Evolutionary conservation across 1,140 invertebrate species (phyloP).

Genomic region (Apis laboriosa): DNA sequence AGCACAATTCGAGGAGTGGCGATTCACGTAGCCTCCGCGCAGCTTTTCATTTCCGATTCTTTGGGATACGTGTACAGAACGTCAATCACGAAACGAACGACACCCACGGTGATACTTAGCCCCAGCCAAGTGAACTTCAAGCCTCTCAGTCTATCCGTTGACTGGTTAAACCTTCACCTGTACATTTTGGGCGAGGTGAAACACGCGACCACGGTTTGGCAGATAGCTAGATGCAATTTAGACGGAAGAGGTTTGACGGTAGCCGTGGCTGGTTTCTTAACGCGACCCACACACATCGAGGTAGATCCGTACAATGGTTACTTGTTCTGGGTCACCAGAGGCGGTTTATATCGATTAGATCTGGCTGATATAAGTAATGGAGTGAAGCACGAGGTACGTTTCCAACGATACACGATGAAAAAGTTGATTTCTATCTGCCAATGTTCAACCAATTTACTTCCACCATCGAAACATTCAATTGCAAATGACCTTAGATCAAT

Average conservation of each 20-base stretch:
- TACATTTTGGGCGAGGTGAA: slow-evolving; percentile 88
- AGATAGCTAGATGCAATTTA: slow-evolving; percentile 88
- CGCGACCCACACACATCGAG: slow-evolving; percentile 88
- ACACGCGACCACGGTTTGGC: slow-evolving; percentile 83
- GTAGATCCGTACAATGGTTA: slow-evolving; percentile 96
- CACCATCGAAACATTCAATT: neutral
- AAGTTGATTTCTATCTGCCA: too few species aligned
- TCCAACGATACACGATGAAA: neutral
- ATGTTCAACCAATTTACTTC: too few species aligned
- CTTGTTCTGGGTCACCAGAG: slow-evolving; percentile 88
- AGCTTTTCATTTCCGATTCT: slow-evolving; percentile 89
- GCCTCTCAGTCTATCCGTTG: slow-evolving; percentile 87
- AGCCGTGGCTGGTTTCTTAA: slow-evolving; percentile 85
- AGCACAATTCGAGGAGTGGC: slow-evolving; percentile 84
- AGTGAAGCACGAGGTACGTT: slow-evolving; percentile 82
- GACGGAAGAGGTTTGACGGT: slow-evolving; percentile 86
- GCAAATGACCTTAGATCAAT: neutral
- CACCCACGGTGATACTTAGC: slow-evolving; percentile 81
- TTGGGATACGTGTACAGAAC: slow-evolving; percentile 83
- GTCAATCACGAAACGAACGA: slow-evolving; percentile 76
- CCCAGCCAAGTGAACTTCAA: slow-evolving; percentile 82
- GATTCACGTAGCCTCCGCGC: slow-evolving; percentile 86
- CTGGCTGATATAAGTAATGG: slow-evolving; percentile 87
- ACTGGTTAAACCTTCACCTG: slow-evolving; percentile 92
- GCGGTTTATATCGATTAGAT: slow-evolving; percentile 90